phyloP scores from a whole-genome alignment of 2,113 vertebrate species.

The Phylloscopus trochilus region DNA sequence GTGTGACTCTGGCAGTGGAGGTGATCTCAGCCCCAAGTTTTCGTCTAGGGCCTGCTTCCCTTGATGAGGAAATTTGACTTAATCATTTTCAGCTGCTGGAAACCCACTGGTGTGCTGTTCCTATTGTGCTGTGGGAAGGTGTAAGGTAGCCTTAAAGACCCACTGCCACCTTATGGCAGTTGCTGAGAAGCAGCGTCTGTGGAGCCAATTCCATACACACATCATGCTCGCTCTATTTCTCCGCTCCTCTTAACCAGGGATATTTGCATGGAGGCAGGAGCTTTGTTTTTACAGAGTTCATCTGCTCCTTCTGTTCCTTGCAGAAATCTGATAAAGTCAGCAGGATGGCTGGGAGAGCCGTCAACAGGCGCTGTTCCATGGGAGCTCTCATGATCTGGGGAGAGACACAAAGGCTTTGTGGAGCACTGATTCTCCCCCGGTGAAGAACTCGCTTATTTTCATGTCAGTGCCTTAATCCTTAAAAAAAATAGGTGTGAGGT shows the following conservation, averaged over 20 bases:
- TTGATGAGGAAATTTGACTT: conserved; percentile 17
- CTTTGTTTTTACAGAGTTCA: conserved; percentile 41
- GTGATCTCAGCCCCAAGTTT: not conserved
- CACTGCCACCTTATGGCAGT: conserved; percentile 65
- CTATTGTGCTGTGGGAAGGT: conserved; percentile 52
- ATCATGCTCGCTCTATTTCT: not conserved
- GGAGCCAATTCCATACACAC: not conserved
- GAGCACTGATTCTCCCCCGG: not conserved
- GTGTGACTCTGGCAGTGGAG: not conserved
- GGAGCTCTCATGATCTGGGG: not conserved
- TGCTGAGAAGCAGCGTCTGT: conserved; percentile 40
- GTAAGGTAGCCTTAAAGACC: conserved; percentile 59
- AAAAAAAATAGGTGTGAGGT: conserved; percentile 34
- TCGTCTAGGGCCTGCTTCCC: not conserved
- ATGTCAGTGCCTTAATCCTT: not conserved
- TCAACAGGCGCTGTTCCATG: not conserved
- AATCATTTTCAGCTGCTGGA: conserved; percentile 35
- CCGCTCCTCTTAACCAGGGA: not conserved
- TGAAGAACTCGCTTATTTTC: not conserved
- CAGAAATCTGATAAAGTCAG: not conserved
- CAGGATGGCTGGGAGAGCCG: not conserved
- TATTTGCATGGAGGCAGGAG: conserved; percentile 35
- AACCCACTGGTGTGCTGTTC: conserved; percentile 31
- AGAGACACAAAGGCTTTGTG: not conserved
- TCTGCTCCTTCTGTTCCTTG: conserved; percentile 40